Evolutionary conservation across 2,888 invertebrate genomes (phyloP), one percentile per base, ranked within the genome.

Genomic region (Schizaphis graminum): DNA sequence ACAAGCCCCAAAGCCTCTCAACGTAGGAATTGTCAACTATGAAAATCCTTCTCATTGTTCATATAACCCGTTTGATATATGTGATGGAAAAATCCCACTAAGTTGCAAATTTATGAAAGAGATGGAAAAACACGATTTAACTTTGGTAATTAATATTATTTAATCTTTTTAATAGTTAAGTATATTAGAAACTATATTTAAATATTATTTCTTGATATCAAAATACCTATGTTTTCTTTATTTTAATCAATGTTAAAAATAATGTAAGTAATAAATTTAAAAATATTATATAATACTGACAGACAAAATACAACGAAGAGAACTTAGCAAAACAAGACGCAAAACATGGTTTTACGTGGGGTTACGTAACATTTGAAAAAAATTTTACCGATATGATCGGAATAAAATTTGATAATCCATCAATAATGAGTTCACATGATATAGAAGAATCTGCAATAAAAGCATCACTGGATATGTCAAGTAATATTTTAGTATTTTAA

Each of bases 331-430:
- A 24, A 85, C 1, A 61, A 13, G 94, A 57, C 8, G 41, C 49
- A 61, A 44, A 3, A n/a, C 11, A 24, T 21, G 56, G 56, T 24
- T 11, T 16, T 21, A 94, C 53, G 41, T 91, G 94, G 94, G 94
- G 94, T n/a, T 91, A 24, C 5, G 13, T 94, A 41, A 49, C 49
- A 86, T 94, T 94, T 41, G 41, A 85, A 28, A 67, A 91, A 49
- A 94, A 94, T 90, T 94, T 87, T 49, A 94, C 94, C 3, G 67
- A 94, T 16, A 67, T 91, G 90, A 67, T 91, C 16, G 41, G 53
- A 21, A 0, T 86, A n/a, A 85, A 67, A 53, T 94, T n/a, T 35
- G 67, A 44, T 3, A 28, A 94, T 28, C 49, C 94, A 5, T 24
- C 21, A 3, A 13, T 0, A 44, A 94, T 94, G 91, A 85, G 28